Conservation (phyloP, 2,797 vertebrate species). For the Decapterus maruadsi region DNA sequence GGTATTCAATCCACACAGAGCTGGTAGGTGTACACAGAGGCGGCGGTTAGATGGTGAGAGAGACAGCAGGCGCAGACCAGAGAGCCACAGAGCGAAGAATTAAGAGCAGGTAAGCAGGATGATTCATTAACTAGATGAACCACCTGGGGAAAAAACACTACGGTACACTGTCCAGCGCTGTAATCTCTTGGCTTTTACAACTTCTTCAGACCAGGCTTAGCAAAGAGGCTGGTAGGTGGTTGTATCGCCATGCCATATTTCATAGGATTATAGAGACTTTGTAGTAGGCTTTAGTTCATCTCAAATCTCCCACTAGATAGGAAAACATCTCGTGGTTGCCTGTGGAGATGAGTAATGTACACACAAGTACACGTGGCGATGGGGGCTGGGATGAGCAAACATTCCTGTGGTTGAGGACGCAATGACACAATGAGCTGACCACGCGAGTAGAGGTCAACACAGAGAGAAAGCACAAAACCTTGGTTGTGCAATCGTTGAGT, state of each 20-base stretch:
- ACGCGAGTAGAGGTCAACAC: constrained; percentile 57
- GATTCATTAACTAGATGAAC: constrained; percentile 51
- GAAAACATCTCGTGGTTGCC: constrained; percentile 20
- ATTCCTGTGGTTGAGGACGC: constrained; percentile 56
- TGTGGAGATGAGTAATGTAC: constrained; percentile 32
- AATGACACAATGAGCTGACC: constrained; percentile 44
- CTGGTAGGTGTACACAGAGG: constrained; percentile 37
- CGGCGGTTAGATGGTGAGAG: constrained; percentile 17
- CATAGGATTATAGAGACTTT: constrained; percentile 49
- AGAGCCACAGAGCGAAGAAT: constrained; percentile 40
- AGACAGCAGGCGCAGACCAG: constrained; percentile 34
- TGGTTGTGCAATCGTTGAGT: not conserved
- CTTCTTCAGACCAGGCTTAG: constrained; percentile 37
- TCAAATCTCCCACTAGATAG: constrained; percentile 21
- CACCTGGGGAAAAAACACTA: not conserved
- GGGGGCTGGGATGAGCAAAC: constrained; percentile 52
- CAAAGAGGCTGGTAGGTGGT: constrained; percentile 1
- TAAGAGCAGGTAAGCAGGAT: constrained; percentile 44
- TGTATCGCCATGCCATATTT: constrained; percentile 41
- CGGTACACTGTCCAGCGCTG: not conserved
- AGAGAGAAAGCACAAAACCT: constrained; percentile 3
- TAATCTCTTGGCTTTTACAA: constrained; percentile 31
- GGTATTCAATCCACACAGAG: constrained; percentile 40
- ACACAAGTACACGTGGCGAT: constrained; percentile 51
- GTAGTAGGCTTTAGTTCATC: constrained; percentile 31